Percentiles rank a stretch among this genome's conserved stretches.
These are phyloP conservation scores for Campaea margaritaria DNA, from an alignment of 2,888 invertebrate genomes.

Conservation along the genomic window DNA sequence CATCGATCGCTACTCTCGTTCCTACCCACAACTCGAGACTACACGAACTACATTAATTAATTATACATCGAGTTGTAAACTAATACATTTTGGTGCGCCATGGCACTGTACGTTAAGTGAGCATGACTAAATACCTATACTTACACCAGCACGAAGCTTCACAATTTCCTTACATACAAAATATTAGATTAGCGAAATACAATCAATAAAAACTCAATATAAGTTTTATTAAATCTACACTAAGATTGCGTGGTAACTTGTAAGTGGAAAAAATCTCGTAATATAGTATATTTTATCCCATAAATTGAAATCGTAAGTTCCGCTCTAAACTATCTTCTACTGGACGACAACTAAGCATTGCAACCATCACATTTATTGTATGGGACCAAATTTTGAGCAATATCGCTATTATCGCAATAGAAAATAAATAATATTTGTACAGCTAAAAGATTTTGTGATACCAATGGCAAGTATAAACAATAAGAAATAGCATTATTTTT, in stretches of 20 bases:
- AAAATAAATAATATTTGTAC: conserved; percentile 11
- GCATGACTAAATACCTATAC: conserved; percentile 35
- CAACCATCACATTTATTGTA: conserved; percentile 54
- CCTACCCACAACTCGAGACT: conserved; percentile 7
- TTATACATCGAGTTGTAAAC: conserved; percentile 21
- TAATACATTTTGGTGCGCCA: conserved; percentile 39
- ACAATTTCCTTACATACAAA: conserved; percentile 4
- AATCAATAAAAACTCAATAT: conserved; percentile 4
- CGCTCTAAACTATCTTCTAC: conserved; percentile 32
- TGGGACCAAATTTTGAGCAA: conserved; percentile 39
- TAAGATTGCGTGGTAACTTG: conserved; percentile 30
- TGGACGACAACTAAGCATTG: conserved; percentile 55
- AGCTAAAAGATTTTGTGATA: conserved; percentile 60
- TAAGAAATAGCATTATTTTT: conserved; percentile 45
- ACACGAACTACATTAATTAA: conserved; percentile 9
- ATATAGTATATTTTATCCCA: conserved; percentile 14
- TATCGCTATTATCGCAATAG: conserved; percentile 23
- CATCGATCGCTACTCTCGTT: neutral
- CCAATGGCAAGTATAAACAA: conserved; percentile 67
- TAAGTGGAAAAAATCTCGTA: conserved; percentile 20
- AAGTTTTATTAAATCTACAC: conserved; percentile 4
- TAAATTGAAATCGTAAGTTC: conserved; percentile 10
- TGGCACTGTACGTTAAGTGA: conserved; percentile 41
- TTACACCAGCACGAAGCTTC: conserved; percentile 19
- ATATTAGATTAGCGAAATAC: conserved; percentile 1